Percentiles rank a stretch among this genome's conserved stretches.
These are phyloP conservation scores for Capricornis sumatraensis DNA, from an alignment of 2,113 vertebrate genomes.

Conservation along the genomic window DNA sequence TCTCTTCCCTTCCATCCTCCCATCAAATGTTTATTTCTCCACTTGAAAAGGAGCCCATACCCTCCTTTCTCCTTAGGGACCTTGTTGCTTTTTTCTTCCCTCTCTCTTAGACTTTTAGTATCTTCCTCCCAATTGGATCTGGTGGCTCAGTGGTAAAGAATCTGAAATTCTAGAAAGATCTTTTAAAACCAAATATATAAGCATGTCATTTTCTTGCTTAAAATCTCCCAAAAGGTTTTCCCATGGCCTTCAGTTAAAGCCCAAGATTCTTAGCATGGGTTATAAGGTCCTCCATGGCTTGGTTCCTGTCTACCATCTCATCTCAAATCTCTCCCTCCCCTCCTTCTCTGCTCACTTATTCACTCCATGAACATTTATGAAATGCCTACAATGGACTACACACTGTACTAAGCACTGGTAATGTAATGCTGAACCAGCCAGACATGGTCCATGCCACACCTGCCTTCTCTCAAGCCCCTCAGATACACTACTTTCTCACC, in stretches of 20 bases:
- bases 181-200: constrained; percentile 5
- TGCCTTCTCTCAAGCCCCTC: not conserved
- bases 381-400: not conserved
- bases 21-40: not conserved
- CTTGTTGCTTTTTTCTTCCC: not conserved
- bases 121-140: not conserved
- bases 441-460: not conserved
- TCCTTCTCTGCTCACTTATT: not conserved
- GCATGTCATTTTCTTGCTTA: not conserved
- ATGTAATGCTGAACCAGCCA: not conserved
- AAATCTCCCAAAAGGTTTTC: not conserved
- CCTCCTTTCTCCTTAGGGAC: not conserved
- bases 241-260: not conserved
- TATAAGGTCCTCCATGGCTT: not conserved
- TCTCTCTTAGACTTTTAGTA: not conserved
- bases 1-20: not conserved
- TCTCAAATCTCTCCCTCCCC: not conserved
- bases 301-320: not conserved
- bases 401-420: not conserved
- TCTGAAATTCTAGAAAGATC: not conserved
- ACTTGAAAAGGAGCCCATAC: not conserved
- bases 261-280: not conserved
- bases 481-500: not conserved
- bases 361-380: not conserved
- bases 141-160: not conserved